A percentile compares a stretch with the other conserved stretches of the same genome.
Conservation (phyloP, 2,888 invertebrate species). For the Drosophila gaucha region DNA sequence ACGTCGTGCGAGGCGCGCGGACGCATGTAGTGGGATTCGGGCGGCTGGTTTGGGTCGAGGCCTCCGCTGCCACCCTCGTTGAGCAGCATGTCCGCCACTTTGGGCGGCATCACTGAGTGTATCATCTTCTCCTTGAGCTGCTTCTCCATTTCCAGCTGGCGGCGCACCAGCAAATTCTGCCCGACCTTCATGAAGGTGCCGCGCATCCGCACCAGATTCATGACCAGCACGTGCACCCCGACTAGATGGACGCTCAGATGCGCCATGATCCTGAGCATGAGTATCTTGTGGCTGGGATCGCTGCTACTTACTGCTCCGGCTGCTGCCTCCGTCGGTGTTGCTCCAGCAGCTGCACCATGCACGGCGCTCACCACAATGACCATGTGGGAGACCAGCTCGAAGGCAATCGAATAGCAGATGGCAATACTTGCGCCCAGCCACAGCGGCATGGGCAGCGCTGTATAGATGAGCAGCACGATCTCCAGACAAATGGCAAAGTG, state of each 20-base stretch:
- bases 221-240: slow-evolving; percentile 96
- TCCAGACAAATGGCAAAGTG: slow-evolving; percentile 94
- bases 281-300: slow-evolving; percentile 86
- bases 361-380: slow-evolving; percentile 85
- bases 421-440: slow-evolving; percentile 93
- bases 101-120: slow-evolving; percentile 98
- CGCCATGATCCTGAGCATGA: slow-evolving; percentile 90
- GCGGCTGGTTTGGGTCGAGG: slow-evolving; percentile 72
- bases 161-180: slow-evolving; percentile 94
- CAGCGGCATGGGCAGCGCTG: slow-evolving; percentile 95
- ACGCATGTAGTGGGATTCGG: slow-evolving; percentile 78
- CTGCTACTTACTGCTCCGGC: slow-evolving; percentile 52
- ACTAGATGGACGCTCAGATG: slow-evolving; percentile 96
- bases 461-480: slow-evolving; percentile 95
- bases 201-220: slow-evolving; percentile 96
- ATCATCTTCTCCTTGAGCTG: slow-evolving; percentile 98
- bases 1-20: slow-evolving; percentile 86
- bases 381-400: slow-evolving; percentile 89
- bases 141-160: slow-evolving; percentile 96
- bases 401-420: slow-evolving; percentile 92
- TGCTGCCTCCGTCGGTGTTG: not conserved
- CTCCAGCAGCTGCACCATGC: slow-evolving; percentile 68
- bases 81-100: slow-evolving; percentile 94
- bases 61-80: slow-evolving; percentile 87
- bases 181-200: slow-evolving; percentile 99